Base-by-base conservation (phyloP, 2,797 vertebrate genomes). In the Halcyon chelicuti region DNA sequence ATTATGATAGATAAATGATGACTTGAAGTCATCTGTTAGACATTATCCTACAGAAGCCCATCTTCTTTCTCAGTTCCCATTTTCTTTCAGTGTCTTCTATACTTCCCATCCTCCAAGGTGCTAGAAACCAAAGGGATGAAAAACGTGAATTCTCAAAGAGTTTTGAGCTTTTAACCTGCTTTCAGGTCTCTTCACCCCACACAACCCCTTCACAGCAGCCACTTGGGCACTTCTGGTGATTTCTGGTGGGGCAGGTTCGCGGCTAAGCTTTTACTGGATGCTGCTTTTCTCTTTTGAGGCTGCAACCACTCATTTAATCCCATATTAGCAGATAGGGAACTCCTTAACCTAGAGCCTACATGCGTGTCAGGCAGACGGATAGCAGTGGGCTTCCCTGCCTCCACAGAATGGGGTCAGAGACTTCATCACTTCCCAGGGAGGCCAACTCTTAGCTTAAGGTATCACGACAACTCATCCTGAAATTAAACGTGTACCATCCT, bases 291-390 rank as follows among this genome's bases (percentile, higher is more conserved):
- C 35, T 55, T 47, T 25, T 29, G 42, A 35, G 39, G 39, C 44
- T 54, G 26, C 33, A 47, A 39, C 52, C 66, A 40, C 31, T 46
- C 39, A 7, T 82, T 77, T 42, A 28, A 33, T 71, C 28, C 44
- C 14, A 17, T 20, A 46, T 37, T 42, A 52, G 35, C 60, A 55
- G 28, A 26, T 5, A 55, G 25, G n/a, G 16, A 67, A 20, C 40
- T 39, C 40, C 23, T 55, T 44, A 26, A 28, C 44, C 47, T 25
- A 19, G 17, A 55, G 44, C 29, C 7, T 40, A 4, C 14, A 29
- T 1, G 0, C 28, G 44, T 51, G 42, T 62, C 5, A 2, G 49
- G 17, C 29, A 37, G 42, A 31, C 29, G 10, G n/a, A 31, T 1
- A 3, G 33, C 60, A 15, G 7, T 58, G 44, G 58, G 21, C 33